A percentile compares a stretch with the other conserved stretches of the same genome.
phyloP scores from a whole-genome alignment of 2,797 vertebrate species.

The Sebastes matsubarae region DNA sequence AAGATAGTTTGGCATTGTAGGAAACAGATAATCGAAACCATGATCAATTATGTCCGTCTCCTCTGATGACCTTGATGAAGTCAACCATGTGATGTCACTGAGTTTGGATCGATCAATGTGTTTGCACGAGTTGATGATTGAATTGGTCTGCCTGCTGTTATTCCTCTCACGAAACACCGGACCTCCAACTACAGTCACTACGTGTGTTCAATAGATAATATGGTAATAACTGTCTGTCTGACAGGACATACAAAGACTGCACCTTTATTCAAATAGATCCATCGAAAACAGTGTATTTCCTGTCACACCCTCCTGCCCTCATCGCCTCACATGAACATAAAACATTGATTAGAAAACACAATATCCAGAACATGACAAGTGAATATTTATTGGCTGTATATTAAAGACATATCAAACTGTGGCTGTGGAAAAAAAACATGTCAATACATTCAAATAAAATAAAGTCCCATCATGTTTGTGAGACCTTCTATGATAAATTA shows the following conservation, averaged over 20 bases:
- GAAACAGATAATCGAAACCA: neutral
- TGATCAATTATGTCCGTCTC: neutral
- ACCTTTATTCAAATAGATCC: neutral
- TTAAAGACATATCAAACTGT: neutral
- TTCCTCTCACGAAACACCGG: neutral
- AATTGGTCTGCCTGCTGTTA: neutral
- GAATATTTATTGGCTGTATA: constrained; percentile 30
- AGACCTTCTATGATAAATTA: neutral
- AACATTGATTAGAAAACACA: neutral
- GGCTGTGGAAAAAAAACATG: neutral
- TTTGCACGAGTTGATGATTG: constrained; percentile 14
- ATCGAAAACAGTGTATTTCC: neutral
- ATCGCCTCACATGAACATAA: neutral
- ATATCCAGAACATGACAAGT: neutral
- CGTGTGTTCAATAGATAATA: too few relatives aligned
- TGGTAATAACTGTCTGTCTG: neutral
- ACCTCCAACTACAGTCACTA: neutral
- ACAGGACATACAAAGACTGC: neutral
- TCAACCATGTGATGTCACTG: neutral
- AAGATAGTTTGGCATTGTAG: neutral
- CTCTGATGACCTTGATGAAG: constrained; percentile 22
- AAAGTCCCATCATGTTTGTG: neutral
- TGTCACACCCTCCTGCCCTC: neutral
- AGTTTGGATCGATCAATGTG: constrained; percentile 6
- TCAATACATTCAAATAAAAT: too few relatives aligned